Base-by-base conservation (phyloP, 2,888 invertebrate genomes). In the Lepidonotus clava region DNA sequence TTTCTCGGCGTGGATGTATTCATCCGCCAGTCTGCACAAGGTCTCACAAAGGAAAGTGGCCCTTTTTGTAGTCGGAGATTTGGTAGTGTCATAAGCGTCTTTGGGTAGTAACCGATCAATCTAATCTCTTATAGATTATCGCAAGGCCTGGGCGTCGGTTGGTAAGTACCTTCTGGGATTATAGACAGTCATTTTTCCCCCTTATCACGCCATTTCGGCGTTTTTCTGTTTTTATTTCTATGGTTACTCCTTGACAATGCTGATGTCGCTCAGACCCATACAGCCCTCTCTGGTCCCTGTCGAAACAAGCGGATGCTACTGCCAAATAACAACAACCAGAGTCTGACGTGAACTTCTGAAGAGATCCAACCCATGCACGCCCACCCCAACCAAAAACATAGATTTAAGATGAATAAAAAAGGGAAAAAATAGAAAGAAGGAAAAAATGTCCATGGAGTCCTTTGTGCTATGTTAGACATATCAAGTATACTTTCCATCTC, bases 111-210 rank as follows among this genome's bases (percentile, higher is more conserved):
- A 71, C 36, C n/a, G 38, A 18, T 71, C 34, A 34, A 71, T 71
- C 71, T 71, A 71, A 71, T 71, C 71, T 71, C 71, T 71, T 71
- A 71, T 71, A 71, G 71, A 71, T 71, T 71, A 71, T 71, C 71
- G 71, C 71, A 71, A 71, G 71, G 71, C 71, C 71, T 71, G 71
- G 71, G 71, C 71, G 18, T 71, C 71, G 38, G 71, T 38, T 71
- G 71, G 71, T 71, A 71, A 71, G 71, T 71, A 71, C 71, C 71
- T 71, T 71, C 34, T 36, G 71, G 71, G 71, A 71, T 71, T 71
- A 71, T 71, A 71, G 71, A 71, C 71, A 66, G 28, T 71, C 38
- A n/a, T 34, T 71, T 24, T 71, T 61, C 28, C 24, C 14, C 61
- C 2, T n/a, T n/a, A n/a, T n/a, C 61, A 61, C 18, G 18, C 46